Base-by-base conservation (phyloP, 2,888 invertebrate genomes). In the Apodemia mormo region DNA sequence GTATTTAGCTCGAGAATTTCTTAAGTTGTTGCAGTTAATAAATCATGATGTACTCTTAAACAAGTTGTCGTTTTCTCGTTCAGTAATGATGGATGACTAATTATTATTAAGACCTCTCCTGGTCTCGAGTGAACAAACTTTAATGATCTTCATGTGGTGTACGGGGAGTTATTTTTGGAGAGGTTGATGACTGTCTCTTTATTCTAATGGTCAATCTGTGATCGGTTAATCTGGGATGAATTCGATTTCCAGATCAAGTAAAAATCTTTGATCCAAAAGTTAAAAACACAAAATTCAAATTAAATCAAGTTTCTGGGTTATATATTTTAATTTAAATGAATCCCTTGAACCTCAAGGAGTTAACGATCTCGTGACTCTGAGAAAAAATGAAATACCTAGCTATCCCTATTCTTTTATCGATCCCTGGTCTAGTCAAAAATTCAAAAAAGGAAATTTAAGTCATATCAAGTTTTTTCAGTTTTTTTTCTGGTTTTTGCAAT, bases 11-110 rank as follows among this genome's bases (percentile, higher is more conserved):
- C 40, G 8, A 8, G 40, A 40, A 7, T 40, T 7, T 8, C 8
- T 40, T 8, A 45, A 45, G 45, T 45, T 45, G 45, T 22, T 67
- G 8, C 1, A 33, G 43, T 52, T 45, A 45, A 71, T 52, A 56
- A 12, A 61, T 61, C 61, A 61, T 37, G 14, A 33, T 61, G 37
- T 37, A 33, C 61, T 7, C 14, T 61, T 61, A 30, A 33, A 37
- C 37, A 61, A 61, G 30, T 6, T 61, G 61, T 61, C 30, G 4
- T 54, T 61, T 61, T 33, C 14, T 61, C 37, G 61, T 61, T 61
- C 14, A 61, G 30, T 61, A 33, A 61, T 61, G 61, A 61, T 33
- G 61, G 14, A 61, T 61, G 33, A 61, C 33, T 33, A 61, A 61
- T 61, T 52, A n/a, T 49, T 49, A 49, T 52, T 61, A 61, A 61